Percentiles rank a stretch among this genome's conserved stretches.
Evolutionary conservation across 2,888 invertebrate species (phyloP).

Genomic region (Diplolepis rosae): DNA sequence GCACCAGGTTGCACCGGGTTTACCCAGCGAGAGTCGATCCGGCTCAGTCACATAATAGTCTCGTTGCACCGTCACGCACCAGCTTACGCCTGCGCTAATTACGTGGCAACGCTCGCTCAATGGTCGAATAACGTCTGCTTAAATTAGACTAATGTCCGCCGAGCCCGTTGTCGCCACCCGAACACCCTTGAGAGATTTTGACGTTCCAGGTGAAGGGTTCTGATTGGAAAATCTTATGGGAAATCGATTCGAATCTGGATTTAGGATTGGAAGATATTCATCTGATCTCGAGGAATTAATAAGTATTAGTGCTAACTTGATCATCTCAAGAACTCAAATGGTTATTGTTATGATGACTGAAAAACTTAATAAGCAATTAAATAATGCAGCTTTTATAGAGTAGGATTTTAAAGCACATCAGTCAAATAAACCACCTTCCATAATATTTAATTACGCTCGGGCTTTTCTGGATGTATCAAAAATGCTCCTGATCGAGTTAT

Average conservation of each 20-base stretch:
- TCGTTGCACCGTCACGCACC: constrained; percentile 53
- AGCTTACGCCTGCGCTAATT: constrained; percentile 68
- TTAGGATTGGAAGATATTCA: neutral
- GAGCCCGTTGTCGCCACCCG: constrained; percentile 3
- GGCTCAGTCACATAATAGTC: constrained; percentile 32
- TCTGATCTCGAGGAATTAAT: neutral
- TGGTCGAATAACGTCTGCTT: constrained; percentile 63
- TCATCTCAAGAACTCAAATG: neutral
- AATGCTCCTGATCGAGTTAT: neutral
- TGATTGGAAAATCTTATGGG: neutral
- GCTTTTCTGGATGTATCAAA: neutral
- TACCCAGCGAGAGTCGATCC: neutral
- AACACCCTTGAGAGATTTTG: neutral
- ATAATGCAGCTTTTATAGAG: no score
- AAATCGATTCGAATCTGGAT: neutral
- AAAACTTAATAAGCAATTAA: no score
- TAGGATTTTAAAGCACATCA: neutral
- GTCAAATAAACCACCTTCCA: neutral
- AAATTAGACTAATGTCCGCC: constrained; percentile 60
- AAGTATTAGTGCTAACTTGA: neutral
- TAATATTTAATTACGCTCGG: neutral
- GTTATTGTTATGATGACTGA: no score
- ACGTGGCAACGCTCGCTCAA: constrained; percentile 66
- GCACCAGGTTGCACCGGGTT: constrained; percentile 17
- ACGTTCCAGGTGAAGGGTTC: neutral